Percentiles rank a stretch among this genome's conserved stretches.
phyloP scores from a whole-genome alignment of 2,797 vertebrate species.

The Chrosomus eos region DNA sequence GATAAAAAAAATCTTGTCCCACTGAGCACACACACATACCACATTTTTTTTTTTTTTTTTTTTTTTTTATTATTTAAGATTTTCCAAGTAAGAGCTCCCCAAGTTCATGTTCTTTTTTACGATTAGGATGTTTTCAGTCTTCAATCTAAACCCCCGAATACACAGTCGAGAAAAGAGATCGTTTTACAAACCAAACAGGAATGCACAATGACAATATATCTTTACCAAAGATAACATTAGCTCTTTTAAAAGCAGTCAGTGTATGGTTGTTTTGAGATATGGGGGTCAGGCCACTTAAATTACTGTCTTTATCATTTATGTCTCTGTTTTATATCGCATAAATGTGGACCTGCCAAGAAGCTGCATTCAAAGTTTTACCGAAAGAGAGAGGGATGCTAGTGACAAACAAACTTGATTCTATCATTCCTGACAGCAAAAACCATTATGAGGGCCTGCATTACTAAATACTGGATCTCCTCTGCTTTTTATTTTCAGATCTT shows the following conservation, averaged over 20 bases:
- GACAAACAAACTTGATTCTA: background rate
- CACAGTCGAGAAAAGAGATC: background rate
- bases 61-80: background rate
- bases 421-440: background rate
- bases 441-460: background rate
- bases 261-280: background rate
- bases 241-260: background rate
- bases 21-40: conserved; percentile 2
- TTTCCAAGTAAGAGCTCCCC: conserved; percentile 23
- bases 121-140: conserved; percentile 14
- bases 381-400: background rate
- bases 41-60: background rate
- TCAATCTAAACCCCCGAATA: background rate
- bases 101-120: conserved; percentile 32
- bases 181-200: background rate
- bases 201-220: background rate
- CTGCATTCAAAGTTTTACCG: background rate
- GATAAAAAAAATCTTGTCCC: conserved; percentile 37
- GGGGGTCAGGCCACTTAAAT: background rate
- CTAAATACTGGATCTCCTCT: background rate
- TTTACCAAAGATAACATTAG: background rate
- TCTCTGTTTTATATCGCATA: conserved; percentile 11
- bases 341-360: conserved; percentile 19
- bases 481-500: conserved; percentile 34
- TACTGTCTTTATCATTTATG: conserved; percentile 12